Percentiles rank a stretch among this genome's conserved stretches.
These are phyloP conservation scores for Operophtera brumata DNA, from an alignment of 2,888 invertebrate genomes.

Conservation along the genomic window DNA sequence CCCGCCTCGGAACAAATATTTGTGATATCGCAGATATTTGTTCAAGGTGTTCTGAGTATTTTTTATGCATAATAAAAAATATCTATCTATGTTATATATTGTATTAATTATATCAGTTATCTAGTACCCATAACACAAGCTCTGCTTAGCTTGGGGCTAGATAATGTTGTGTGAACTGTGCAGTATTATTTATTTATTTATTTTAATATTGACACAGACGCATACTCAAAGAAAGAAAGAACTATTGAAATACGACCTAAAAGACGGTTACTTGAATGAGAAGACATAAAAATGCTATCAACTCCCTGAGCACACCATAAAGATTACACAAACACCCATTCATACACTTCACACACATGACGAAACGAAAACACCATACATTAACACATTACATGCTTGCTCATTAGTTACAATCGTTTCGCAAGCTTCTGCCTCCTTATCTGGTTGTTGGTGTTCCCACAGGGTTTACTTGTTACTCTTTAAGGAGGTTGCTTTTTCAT, in stretches of 20 bases:
- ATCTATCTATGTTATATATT: no score
- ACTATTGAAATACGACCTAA: neutral
- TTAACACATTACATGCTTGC: slow-evolving; percentile 16
- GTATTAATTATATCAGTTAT: no score
- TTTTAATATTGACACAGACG: neutral
- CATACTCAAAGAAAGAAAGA: neutral
- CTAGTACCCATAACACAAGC: no score
- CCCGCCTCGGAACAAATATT: no score
- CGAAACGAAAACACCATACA: slow-evolving; percentile 18
- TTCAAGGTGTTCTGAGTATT: no score
- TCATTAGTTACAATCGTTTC: slow-evolving; percentile 21
- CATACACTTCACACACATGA: slow-evolving; percentile 9
- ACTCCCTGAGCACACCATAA: slow-evolving; percentile 10
- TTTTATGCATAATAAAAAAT: no score
- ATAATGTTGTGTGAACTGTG: no score
- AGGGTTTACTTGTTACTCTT: neutral
- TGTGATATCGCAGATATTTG: no score
- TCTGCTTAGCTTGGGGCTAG: no score
- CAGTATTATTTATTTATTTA: no score
- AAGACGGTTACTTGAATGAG: slow-evolving; percentile 7
- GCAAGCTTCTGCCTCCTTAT: slow-evolving; percentile 13
- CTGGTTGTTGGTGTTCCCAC: slow-evolving; percentile 12
- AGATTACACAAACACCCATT: slow-evolving; percentile 16
- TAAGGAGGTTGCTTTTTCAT: no score
- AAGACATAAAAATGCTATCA: slow-evolving; percentile 20